Base-by-base conservation (phyloP, 2,888 invertebrate genomes). In the Mesorhabditis sp. region DNA sequence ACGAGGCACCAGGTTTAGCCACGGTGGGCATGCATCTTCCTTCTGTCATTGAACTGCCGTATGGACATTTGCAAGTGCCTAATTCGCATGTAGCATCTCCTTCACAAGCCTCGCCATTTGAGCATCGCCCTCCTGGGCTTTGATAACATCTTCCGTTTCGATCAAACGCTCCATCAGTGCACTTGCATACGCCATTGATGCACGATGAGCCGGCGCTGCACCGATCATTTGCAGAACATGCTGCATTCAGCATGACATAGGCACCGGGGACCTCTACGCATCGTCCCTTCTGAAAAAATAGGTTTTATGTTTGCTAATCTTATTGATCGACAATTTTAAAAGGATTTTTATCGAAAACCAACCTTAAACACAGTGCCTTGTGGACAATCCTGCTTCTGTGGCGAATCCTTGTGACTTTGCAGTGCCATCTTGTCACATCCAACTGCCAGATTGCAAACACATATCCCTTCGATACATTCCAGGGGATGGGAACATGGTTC, bases 181-280 rank as follows among this genome's bases (percentile, higher is more conserved):
- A 84, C 67, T 76, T 72, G 70, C 85, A 85, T 5, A 79, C 74
- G 5, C 74, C 73, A 43, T 75, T 70, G 58, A 76, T 70, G 72
- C 84, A 84, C 43, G 72, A 70, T 45, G 82, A 77, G 45, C 85
- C 85, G 13, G 81, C 82, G 6, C 78, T 69, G 72, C 84, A 84
- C 7, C 81, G 79, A 70, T 84, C 84, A 7, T 65, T 67, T 3
- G 70, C 4, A 2, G 67, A 41, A 44, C 70, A 70, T 4, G 70
- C 41, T 4, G 28, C 58, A 7, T 62, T 62, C 50, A 70, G 65
- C 3, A 63, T 66, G 50, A 66, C 66, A 62, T 50, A 70, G 43
- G 67, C 70, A n/a, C 70, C 70, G 5, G 63, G 45, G 42, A 67
- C n/a, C 2, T 7, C 66, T 7, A 70, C 45, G 64, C 79, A 80